Evolutionary conservation across 2,797 vertebrate genomes (phyloP).

Genomic region (Hydrolagus colliei): DNA sequence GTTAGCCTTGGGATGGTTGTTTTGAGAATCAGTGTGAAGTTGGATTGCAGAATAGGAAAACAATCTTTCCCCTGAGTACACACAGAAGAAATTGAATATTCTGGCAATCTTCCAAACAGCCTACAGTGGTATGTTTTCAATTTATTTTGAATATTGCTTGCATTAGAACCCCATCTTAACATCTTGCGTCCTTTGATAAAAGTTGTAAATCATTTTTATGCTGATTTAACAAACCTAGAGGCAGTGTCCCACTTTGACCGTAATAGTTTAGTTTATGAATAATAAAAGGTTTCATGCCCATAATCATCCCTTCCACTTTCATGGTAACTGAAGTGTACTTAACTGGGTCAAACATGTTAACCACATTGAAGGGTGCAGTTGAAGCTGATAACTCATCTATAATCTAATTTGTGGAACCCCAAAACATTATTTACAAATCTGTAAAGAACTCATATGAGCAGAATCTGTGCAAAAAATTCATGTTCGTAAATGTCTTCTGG

Average conservation of each 20-base stretch:
- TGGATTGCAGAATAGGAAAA: not conserved
- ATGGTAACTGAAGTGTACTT: not conserved
- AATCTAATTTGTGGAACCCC: not conserved
- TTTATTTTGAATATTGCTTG: conserved; percentile 14
- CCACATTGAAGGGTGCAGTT: not conserved
- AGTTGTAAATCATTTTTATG: not conserved
- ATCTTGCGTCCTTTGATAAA: not conserved
- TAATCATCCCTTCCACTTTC: not conserved
- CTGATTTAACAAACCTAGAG: not conserved
- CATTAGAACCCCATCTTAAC: not conserved
- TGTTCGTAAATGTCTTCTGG: not conserved
- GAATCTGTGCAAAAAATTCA: not conserved
- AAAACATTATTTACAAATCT: not conserved
- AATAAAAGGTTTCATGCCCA: not conserved
- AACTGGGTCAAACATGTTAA: not conserved
- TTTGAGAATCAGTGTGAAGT: not conserved
- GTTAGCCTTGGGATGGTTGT: conserved; percentile 2
- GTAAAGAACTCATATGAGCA: not conserved
- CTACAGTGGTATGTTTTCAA: not conserved
- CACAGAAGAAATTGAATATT: not conserved
- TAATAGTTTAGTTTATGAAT: not conserved
- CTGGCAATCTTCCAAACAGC: not conserved
- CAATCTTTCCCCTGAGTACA: not conserved
- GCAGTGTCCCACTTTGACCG: not conserved
- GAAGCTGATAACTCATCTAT: not conserved